These are phyloP conservation scores for Plestiodon gilberti DNA, from an alignment of 2,113 vertebrate species.

Conservation along the genomic window DNA sequence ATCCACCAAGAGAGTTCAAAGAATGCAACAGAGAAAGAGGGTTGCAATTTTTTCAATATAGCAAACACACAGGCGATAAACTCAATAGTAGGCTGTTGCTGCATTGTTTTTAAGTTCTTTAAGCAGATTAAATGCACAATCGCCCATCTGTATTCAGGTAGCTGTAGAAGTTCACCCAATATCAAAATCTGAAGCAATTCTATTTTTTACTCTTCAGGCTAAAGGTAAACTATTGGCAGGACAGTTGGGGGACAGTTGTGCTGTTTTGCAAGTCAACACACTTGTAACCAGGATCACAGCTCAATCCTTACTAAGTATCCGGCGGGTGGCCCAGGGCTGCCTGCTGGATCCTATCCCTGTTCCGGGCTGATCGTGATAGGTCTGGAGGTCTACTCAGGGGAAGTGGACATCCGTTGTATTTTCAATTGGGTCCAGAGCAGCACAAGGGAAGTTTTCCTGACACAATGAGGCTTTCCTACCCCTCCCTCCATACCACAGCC, in stretches of 20 bases:
- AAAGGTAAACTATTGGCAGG: no score
- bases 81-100: background rate
- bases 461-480: no score
- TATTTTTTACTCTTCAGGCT: background rate
- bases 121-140: slow-evolving; percentile 18
- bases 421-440: no score
- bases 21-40: background rate
- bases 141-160: background rate
- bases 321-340: no score
- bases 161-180: slow-evolving; percentile 16
- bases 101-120: background rate
- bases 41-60: slow-evolving; percentile 8
- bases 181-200: background rate
- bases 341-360: no score
- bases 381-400: no score
- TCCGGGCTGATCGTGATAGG: no score
- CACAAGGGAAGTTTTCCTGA: no score
- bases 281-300: background rate
- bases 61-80: background rate
- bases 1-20: slow-evolving; percentile 36
- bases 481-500: no score
- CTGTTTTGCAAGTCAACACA: background rate
- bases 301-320: no score
- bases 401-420: no score
- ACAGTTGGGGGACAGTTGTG: background rate